phyloP scores from a whole-genome alignment of 2,113 vertebrate genomes.

The Polypterus bichir region DNA sequence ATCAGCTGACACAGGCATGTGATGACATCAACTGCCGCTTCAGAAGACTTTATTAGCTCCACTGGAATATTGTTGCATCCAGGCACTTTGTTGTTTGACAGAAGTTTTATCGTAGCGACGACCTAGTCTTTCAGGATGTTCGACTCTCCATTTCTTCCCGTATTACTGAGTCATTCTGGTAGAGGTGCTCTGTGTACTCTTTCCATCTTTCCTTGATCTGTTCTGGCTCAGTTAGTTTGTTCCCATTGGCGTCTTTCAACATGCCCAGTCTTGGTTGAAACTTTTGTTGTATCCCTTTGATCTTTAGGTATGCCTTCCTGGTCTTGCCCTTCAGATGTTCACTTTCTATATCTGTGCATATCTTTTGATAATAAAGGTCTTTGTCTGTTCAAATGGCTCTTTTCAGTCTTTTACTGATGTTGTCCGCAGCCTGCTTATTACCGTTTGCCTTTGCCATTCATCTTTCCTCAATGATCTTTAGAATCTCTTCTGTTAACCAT shows the following conservation, averaged over 20 bases:
- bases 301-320: too few species aligned
- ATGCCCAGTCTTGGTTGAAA: neutral
- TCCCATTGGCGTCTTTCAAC: neutral
- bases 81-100: neutral
- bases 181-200: constrained; percentile 6
- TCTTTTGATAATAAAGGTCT: too few species aligned
- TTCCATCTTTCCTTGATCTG: neutral
- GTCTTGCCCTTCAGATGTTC: too few species aligned
- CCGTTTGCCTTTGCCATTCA: too few species aligned
- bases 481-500: too few species aligned
- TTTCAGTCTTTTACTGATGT: too few species aligned
- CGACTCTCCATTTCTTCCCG: neutral
- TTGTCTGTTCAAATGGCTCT: too few species aligned
- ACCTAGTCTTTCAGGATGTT: constrained; percentile 1
- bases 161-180: neutral
- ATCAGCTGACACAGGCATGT: neutral
- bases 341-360: too few species aligned
- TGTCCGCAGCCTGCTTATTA: too few species aligned
- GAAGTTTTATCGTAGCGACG: neutral
- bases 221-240: neutral
- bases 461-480: too few species aligned
- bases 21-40: neutral
- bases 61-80: neutral
- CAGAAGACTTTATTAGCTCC: neutral
- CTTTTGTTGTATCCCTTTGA: neutral